Conservation (phyloP, 2,113 vertebrate genomes). For the Cynoglossus semilaevis region DNA sequence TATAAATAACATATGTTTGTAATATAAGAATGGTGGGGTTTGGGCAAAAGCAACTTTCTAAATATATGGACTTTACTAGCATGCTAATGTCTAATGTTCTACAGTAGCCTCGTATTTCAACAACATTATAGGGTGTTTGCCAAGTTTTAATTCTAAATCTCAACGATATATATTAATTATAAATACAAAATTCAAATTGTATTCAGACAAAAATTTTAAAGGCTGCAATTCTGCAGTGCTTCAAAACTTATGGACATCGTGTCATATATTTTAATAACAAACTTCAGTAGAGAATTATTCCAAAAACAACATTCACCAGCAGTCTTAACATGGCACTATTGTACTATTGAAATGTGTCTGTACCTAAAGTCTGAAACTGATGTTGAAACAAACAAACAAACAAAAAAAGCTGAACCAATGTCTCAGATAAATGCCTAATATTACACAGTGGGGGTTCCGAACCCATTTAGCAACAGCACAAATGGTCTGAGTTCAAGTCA, state of each 20-base stretch:
- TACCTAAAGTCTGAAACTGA: conserved; percentile 27
- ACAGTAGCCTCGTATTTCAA: too few relatives aligned
- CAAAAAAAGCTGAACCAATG: conserved; percentile 54
- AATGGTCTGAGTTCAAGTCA: conserved; percentile 17
- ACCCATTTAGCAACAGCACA: conserved; percentile 38
- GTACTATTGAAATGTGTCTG: conserved; percentile 50
- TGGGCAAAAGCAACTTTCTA: too few relatives aligned
- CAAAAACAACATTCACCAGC: conserved; percentile 55
- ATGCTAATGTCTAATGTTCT: too few relatives aligned
- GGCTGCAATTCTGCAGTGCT: too few relatives aligned
- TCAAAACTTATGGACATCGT: background rate
- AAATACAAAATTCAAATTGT: too few relatives aligned
- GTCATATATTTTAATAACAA: conserved; percentile 4
- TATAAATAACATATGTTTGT: too few relatives aligned
- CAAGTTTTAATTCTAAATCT: too few relatives aligned
- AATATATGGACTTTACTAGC: too few relatives aligned
- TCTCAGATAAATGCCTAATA: conserved; percentile 46
- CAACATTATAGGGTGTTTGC: too few relatives aligned
- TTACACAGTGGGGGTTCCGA: conserved; percentile 27
- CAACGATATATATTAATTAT: too few relatives aligned
- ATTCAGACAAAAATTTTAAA: too few relatives aligned
- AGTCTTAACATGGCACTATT: conserved; percentile 56
- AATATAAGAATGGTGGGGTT: too few relatives aligned
- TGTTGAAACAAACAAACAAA: conserved; percentile 41
- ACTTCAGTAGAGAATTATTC: conserved; percentile 28